Base-by-base conservation (phyloP, 2,888 invertebrate genomes). In the Unio delphinus region DNA sequence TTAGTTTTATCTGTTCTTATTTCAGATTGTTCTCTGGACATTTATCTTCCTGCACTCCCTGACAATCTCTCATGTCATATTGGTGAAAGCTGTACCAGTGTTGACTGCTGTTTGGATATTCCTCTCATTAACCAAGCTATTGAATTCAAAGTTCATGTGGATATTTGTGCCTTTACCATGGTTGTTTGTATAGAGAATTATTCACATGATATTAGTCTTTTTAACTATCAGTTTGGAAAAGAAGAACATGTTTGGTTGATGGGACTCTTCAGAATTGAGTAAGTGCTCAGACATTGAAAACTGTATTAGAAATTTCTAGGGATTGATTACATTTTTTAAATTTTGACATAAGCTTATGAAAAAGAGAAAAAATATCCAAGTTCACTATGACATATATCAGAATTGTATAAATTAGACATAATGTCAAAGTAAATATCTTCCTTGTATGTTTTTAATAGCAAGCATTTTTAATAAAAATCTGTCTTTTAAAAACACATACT, bases 21-120 rank as follows among this genome's bases (percentile, higher is more conserved):
- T 34, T 34, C 65, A 74, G 74, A 55, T 20, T 74, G 74, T 15
- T 69, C 61, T 1, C 61, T 61, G 55, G 45, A 28, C 18, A 23
- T 74, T 17, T 45, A 67, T 26, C 68, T 78, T 28, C 74, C 75
- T 17, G 30, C 55, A 4, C 69, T 80, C 11, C 76, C 80, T 8
- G 28, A 62, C 8, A 66, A 68, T 15, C 45, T 74, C n/a, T 57
- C 63, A 5, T 80, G 81, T 60, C 69, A 70, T 65, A 23, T 80
- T 8, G 66, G 66, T 4, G 67, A 64, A 20, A 66, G 73, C 15
- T 81, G 81, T 64, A 77, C 79, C 2, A 58, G 64, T 23, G 65
- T 81, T 4, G 74, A 79, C 59, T 81, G 80, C 55, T 81, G 81
- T 68, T 30, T 75, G 34, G 56, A 67, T 28, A 68, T 77, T 5